phyloP scores from a whole-genome alignment of 1,140 invertebrate genomes.

The Sycobia sp. region DNA sequence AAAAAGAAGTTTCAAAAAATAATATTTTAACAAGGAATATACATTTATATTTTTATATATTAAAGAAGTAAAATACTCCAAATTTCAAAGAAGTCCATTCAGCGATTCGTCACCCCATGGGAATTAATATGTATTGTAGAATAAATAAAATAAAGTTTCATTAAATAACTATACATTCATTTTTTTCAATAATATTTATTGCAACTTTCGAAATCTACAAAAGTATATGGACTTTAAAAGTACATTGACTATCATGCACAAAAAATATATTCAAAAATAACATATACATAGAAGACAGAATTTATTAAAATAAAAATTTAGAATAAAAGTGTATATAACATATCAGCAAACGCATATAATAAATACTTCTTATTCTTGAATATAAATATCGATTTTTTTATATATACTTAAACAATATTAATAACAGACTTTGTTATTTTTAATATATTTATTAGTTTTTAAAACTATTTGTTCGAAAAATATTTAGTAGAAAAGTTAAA shows the following conservation, averaged over 20 bases:
- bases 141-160: background rate
- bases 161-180: background rate
- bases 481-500: slow-evolving; percentile 29
- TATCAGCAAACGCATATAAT: background rate
- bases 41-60: too few species aligned
- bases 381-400: slow-evolving; percentile 26
- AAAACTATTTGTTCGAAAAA: slow-evolving; percentile 31
- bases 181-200: slow-evolving; percentile 18
- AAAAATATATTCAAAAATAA: slow-evolving; percentile 23
- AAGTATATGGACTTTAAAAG: slow-evolving; percentile 32
- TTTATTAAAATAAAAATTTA: slow-evolving; percentile 21
- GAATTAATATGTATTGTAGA: too few species aligned
- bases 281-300: slow-evolving; percentile 3
- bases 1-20: too few species aligned
- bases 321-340: slow-evolving; percentile 15
- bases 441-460: slow-evolving; percentile 20
- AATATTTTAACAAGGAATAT: too few species aligned
- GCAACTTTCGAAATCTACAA: slow-evolving; percentile 31
- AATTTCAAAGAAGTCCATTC: too few species aligned
- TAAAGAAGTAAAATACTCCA: too few species aligned
- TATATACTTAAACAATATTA: slow-evolving; percentile 27
- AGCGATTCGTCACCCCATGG: too few species aligned
- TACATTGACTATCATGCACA: slow-evolving; percentile 26
- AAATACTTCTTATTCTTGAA: background rate
- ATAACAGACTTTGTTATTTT: background rate